phyloP scores from a whole-genome alignment of 1,140 invertebrate genomes.

The Rhyacophila brunnea region DNA sequence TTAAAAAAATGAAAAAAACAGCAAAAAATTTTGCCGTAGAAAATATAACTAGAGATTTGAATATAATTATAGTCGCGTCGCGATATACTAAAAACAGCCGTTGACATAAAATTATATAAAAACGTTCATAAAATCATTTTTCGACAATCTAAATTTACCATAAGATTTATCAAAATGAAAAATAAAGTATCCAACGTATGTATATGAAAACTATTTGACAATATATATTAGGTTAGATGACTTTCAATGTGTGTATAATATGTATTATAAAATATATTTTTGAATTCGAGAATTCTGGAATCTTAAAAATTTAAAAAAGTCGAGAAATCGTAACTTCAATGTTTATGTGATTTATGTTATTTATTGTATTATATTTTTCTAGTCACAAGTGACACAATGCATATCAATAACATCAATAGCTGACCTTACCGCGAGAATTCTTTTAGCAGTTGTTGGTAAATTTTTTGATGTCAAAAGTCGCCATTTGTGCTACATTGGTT shows the following conservation, averaged over 20 bases:
- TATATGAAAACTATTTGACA: background rate
- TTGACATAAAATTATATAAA: no score
- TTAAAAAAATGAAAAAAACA: no score
- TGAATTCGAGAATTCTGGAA: background rate
- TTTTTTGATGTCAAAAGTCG: slow-evolving; percentile 42
- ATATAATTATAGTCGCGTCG: no score
- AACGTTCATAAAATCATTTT: no score
- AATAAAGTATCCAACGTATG: no score
- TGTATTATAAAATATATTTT: background rate
- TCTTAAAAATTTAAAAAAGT: background rate
- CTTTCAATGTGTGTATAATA: background rate
- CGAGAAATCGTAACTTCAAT: background rate
- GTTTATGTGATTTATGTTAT: background rate
- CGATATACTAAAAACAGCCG: no score
- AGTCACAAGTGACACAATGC: slow-evolving; percentile 47
- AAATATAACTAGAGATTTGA: no score
- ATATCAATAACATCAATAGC: slow-evolving; percentile 46
- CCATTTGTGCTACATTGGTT: slow-evolving; percentile 5
- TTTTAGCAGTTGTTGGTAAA: slow-evolving; percentile 43
- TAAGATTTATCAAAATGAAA: no score
- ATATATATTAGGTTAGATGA: background rate
- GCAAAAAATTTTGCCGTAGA: no score
- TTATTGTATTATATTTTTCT: slow-evolving; percentile 16
- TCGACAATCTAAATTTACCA: no score
- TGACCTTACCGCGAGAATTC: slow-evolving; percentile 44